Evolutionary conservation across 2,888 invertebrate genomes (phyloP).

Genomic region (Cataglyphis livida): DNA sequence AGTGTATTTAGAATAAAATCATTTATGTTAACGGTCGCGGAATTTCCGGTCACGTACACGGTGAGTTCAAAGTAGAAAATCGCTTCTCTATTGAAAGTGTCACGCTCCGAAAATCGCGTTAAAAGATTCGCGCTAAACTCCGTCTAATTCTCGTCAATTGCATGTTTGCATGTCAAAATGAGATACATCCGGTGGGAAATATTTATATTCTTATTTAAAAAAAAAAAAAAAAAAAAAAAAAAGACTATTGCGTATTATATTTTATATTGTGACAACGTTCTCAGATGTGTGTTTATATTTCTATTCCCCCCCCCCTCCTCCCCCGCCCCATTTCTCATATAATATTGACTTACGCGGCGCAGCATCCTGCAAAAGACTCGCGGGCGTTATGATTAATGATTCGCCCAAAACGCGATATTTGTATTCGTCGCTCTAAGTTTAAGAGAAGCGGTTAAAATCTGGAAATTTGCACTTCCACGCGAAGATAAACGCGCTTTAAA

Average conservation of each 20-base stretch:
- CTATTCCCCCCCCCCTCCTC: too few relatives aligned
- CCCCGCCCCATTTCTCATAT: neutral
- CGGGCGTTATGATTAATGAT: constrained; percentile 20
- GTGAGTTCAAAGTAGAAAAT: constrained; percentile 37
- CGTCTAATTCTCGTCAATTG: neutral
- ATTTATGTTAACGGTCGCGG: constrained; percentile 24
- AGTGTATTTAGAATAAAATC: constrained; percentile 38
- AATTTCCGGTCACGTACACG: constrained; percentile 1
- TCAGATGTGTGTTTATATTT: neutral
- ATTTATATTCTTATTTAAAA: neutral
- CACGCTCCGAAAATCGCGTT: constrained; percentile 34
- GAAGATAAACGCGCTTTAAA: constrained; percentile 30
- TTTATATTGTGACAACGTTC: neutral
- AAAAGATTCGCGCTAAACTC: neutral
- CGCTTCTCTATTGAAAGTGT: constrained; percentile 40
- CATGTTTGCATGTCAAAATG: neutral
- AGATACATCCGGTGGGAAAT: neutral
- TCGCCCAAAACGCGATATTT: neutral
- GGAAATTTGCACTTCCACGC: neutral
- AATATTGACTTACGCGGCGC: neutral
- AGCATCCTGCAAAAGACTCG: neutral
- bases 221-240: too few relatives aligned
- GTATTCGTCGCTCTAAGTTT: neutral
- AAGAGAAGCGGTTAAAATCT: neutral
- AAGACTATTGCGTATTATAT: neutral